Evolutionary conservation across 2,888 invertebrate species (phyloP).

Genomic region (Eupeodes latifasciatus): DNA sequence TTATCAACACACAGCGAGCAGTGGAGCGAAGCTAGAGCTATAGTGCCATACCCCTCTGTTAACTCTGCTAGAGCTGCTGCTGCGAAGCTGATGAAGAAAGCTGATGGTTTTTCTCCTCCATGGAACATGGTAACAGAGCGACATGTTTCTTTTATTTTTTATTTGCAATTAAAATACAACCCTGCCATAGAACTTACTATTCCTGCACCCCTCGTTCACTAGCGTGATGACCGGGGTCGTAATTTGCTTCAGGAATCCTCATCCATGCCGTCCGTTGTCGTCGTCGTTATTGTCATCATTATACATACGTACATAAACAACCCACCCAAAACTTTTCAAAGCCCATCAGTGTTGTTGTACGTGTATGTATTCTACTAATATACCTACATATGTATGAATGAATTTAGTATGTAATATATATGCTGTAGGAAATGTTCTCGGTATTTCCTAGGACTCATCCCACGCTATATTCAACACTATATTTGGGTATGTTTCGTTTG

Average conservation of each 20-base stretch:
- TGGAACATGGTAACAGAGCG: neutral
- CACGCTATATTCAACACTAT: slow-evolving; percentile 13
- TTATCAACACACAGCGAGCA: slow-evolving; percentile 40
- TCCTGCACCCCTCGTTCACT: neutral
- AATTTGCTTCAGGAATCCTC: slow-evolving; percentile 27
- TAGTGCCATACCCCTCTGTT: neutral
- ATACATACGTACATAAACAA: slow-evolving; percentile 23
- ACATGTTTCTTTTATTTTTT: slow-evolving; percentile 63
- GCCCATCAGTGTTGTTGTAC: neutral
- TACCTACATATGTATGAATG: neutral
- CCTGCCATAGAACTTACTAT: neutral
- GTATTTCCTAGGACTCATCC: slow-evolving; percentile 11
- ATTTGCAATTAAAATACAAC: slow-evolving; percentile 66
- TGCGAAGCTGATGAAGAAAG: slow-evolving; percentile 5
- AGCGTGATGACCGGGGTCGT: neutral
- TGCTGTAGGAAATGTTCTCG: slow-evolving; percentile 17
- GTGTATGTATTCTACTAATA: neutral
- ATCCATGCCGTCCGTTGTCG: slow-evolving; percentile 1
- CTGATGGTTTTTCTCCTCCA: neutral
- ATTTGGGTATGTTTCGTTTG: slow-evolving; percentile 1
- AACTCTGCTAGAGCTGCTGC: neutral
- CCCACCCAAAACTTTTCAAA: slow-evolving; percentile 25
- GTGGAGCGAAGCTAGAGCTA: neutral
- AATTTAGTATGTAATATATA: neutral
- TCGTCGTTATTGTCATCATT: slow-evolving; percentile 24